These are phyloP conservation scores for Presbytis comata DNA, from an alignment of 2,797 vertebrate species.

Conservation along the genomic window DNA sequence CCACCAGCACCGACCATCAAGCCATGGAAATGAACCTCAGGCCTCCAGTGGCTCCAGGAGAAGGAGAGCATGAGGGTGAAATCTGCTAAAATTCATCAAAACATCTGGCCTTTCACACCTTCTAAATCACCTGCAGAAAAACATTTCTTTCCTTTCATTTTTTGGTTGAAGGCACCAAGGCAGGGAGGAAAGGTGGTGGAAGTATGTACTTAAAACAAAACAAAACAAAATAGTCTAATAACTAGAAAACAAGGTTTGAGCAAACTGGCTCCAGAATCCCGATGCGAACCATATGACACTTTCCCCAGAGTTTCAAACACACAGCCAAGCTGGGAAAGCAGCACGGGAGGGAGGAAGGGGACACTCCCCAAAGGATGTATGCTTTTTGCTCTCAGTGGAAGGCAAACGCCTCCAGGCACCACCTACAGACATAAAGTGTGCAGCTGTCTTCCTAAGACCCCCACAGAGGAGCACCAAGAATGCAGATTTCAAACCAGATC, in stretches of 20 bases:
- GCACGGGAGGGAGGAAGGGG: background rate
- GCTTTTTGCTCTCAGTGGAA: slow-evolving; percentile 83
- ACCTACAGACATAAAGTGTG: accelerated
- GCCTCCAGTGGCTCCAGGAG: background rate
- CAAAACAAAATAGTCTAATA: slow-evolving; percentile 80
- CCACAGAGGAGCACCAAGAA: background rate
- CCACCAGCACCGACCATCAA: background rate
- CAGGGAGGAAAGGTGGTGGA: background rate
- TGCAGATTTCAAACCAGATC: background rate
- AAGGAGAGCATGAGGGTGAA: background rate
- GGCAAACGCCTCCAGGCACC: background rate
- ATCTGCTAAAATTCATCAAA: background rate
- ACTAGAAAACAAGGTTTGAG: slow-evolving; percentile 89
- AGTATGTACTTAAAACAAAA: slow-evolving; percentile 70
- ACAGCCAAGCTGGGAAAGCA: slow-evolving; percentile 27
- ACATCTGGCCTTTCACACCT: slow-evolving; percentile 30
- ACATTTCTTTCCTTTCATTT: slow-evolving; percentile 49
- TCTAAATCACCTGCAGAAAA: slow-evolving; percentile 13
- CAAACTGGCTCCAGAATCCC: slow-evolving; percentile 86
- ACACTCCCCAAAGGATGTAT: slow-evolving; percentile 67
- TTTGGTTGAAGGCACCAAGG: background rate
- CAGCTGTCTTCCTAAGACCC: background rate
- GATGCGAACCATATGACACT: slow-evolving; percentile 88
- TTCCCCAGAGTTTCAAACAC: accelerated
- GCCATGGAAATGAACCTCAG: background rate